These are phyloP conservation scores for Fissipunctia ypsillon DNA, from an alignment of 2,888 invertebrate genomes.

Conservation along the genomic window DNA sequence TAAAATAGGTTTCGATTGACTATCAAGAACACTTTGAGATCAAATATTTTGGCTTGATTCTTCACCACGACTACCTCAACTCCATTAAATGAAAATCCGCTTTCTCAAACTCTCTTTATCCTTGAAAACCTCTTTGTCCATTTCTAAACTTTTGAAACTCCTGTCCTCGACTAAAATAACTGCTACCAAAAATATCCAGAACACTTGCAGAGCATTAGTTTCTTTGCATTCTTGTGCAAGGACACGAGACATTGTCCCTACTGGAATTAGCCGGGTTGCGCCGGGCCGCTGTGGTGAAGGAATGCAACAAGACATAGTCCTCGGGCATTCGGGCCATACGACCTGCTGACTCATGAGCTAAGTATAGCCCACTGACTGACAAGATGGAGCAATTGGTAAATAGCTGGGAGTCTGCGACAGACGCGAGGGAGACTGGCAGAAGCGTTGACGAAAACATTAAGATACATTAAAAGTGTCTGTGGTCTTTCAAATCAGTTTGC, in stretches of 20 bases:
- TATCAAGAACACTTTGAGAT: not conserved
- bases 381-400: slow-evolving; percentile 36
- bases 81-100: not conserved
- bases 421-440: slow-evolving; percentile 34
- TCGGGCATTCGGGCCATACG: slow-evolving; percentile 46
- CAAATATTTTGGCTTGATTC: not conserved
- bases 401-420: slow-evolving; percentile 38
- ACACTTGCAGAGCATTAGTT: slow-evolving; percentile 40
- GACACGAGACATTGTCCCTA: slow-evolving; percentile 60
- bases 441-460: slow-evolving; percentile 18
- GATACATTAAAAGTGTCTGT: slow-evolving; percentile 20
- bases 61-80: too few relatives aligned
- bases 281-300: slow-evolving; percentile 12
- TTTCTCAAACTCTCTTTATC: not conserved
- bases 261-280: slow-evolving; percentile 57
- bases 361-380: slow-evolving; percentile 52
- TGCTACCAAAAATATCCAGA: slow-evolving; percentile 43
- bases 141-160: slow-evolving; percentile 42
- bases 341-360: slow-evolving; percentile 62
- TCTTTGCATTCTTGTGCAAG: slow-evolving; percentile 64
- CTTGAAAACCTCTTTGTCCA: not conserved
- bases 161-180: slow-evolving; percentile 44
- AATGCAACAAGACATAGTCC: slow-evolving; percentile 64
- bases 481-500: not conserved
- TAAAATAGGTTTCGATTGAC: not conserved